phyloP scores from a whole-genome alignment of 2,113 vertebrate genomes.

The Dicaeum eximium region DNA sequence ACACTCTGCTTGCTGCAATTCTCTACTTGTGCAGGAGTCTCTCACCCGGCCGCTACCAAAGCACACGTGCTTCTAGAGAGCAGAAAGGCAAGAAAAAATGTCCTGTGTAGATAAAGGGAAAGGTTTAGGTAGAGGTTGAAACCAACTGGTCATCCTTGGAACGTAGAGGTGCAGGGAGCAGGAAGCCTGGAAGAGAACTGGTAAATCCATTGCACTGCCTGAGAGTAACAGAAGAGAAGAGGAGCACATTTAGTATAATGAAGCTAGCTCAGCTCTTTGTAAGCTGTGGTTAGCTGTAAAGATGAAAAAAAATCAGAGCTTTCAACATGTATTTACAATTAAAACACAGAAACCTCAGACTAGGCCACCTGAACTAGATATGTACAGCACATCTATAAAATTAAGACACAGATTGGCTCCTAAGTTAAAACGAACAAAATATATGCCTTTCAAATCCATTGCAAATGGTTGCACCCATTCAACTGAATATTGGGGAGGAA shows the following conservation, averaged over 20 bases:
- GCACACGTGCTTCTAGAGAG: background rate
- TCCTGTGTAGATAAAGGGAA: constrained; percentile 59
- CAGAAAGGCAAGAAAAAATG: constrained; percentile 55
- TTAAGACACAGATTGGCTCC: background rate
- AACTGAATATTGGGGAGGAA: background rate
- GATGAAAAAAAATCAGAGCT: constrained; percentile 22
- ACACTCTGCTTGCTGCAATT: background rate
- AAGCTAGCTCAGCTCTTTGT: background rate
- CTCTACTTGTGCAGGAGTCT: constrained; percentile 20
- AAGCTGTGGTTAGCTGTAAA: constrained; percentile 25
- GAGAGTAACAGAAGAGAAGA: constrained; percentile 58
- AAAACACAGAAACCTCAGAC: constrained; percentile 1
- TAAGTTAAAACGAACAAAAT: background rate
- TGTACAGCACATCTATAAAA: background rate
- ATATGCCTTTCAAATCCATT: background rate
- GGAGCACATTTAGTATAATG: constrained; percentile 6
- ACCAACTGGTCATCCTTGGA: constrained; percentile 46
- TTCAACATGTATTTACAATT: background rate
- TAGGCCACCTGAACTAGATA: background rate
- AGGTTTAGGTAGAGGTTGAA: constrained; percentile 49
- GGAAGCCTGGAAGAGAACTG: constrained; percentile 67
- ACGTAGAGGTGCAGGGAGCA: background rate
- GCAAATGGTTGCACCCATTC: background rate
- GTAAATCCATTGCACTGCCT: constrained; percentile 55
- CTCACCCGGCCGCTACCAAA: constrained; percentile 23